Evolutionary conservation across 2,113 vertebrate species (phyloP), one percentile per base, ranked within the genome.

Genomic region (Odobenus rosmarus): DNA sequence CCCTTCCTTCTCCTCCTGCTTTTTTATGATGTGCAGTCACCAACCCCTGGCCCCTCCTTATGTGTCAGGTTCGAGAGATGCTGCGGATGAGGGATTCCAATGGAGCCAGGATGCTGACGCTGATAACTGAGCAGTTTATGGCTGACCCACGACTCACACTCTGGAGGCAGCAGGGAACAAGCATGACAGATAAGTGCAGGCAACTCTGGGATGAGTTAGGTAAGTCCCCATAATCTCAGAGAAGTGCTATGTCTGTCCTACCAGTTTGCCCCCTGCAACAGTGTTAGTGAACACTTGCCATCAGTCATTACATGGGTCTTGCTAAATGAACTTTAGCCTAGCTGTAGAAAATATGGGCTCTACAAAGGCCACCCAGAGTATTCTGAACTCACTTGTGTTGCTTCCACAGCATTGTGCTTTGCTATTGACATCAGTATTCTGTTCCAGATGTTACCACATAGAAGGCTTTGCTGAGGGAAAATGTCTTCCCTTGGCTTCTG

Each of bases 121-220:
- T 99, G 96, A 99, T 99, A 97, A 99, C 99, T 0, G 99, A 99
- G 93, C 99, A 99, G 98, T 99, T 99, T 92, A 99, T 99, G 99
- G 99, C 99, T 0, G 99, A 99, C 96, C 99, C 99, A 26, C 99
- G 99, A 23, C 99, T 99, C 97, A 99, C 99, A 33, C 99, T 99
- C 92, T 99, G 99, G 99, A 99, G 99, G 96, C 99, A 99, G 97
- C 99, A 99, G 98, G 99, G 99, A 79, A 99, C 99, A 0, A 99
- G 99, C 98, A 99, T 99, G 99, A 99, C 99, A 0, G 99, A 99
- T 98, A 99, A 99, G 97, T 99, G 99, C 97, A 98, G 99, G 96
- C 99, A 99, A 98, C 99, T 99, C 67, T 99, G 99, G 99, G 99
- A 99, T 93, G 99, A 98, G 42, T 93, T 98, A 86, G 98, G 98